Percentiles rank a stretch among this genome's conserved stretches.
These are phyloP conservation scores for Sternarchorhynchus goeldii DNA, from an alignment of 2,797 vertebrate species.

Conservation along the genomic window DNA sequence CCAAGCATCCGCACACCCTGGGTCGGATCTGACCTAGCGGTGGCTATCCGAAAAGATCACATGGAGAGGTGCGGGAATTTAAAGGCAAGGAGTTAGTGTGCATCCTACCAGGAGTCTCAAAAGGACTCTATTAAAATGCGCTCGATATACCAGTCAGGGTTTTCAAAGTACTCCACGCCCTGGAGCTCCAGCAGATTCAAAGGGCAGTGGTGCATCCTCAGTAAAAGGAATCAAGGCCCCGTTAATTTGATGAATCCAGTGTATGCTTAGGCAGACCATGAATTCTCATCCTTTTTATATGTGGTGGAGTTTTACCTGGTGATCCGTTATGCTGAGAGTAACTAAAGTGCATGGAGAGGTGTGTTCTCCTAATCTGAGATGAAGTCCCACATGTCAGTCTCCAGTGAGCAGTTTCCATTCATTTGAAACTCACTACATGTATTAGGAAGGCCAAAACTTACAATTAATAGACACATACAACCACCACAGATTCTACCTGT, in stretches of 20 bases:
- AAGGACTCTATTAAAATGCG: slow-evolving; percentile 77
- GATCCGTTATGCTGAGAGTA: slow-evolving; percentile 71
- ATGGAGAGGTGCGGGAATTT: slow-evolving; percentile 75
- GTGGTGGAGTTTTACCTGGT: slow-evolving; percentile 69
- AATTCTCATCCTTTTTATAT: slow-evolving; percentile 71
- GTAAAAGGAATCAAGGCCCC: slow-evolving; percentile 74
- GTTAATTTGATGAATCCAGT: slow-evolving; percentile 81
- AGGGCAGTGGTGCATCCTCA: slow-evolving; percentile 74
- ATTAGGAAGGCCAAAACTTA: slow-evolving; percentile 57
- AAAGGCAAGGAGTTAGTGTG: slow-evolving; percentile 75
- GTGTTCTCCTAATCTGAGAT: slow-evolving; percentile 70
- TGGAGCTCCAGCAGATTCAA: slow-evolving; percentile 80
- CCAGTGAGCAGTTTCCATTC: slow-evolving; percentile 69
- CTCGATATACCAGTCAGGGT: slow-evolving; percentile 80
- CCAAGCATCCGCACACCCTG: slow-evolving; percentile 40
- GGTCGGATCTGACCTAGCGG: slow-evolving; percentile 67
- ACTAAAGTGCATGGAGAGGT: slow-evolving; percentile 69
- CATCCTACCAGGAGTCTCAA: slow-evolving; percentile 79
- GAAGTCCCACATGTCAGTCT: slow-evolving; percentile 68
- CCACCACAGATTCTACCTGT: slow-evolving; percentile 59
- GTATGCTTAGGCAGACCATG: slow-evolving; percentile 76
- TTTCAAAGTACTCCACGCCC: slow-evolving; percentile 78
- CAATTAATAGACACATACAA: slow-evolving; percentile 63
- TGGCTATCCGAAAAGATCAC: slow-evolving; percentile 77
- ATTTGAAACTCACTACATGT: slow-evolving; percentile 66